Conservation (phyloP, 2,113 vertebrate species). For the Oryzias javanicus region DNA sequence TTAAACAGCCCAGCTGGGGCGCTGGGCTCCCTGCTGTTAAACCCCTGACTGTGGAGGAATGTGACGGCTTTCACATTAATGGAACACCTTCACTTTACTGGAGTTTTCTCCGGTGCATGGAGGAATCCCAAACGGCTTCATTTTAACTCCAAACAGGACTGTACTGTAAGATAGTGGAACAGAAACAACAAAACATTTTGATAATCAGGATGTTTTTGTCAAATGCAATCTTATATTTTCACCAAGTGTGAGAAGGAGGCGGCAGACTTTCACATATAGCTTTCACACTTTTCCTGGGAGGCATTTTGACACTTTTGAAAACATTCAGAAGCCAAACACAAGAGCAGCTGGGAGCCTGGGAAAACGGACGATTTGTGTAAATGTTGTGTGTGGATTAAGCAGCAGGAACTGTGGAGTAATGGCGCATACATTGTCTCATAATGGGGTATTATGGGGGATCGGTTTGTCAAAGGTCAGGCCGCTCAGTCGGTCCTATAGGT, state of each 20-base stretch:
- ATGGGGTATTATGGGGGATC: too few relatives aligned
- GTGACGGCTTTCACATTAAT: slow-evolving; percentile 25
- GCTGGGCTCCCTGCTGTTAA: slow-evolving; percentile 34
- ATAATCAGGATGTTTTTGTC: neutral
- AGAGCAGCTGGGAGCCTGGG: neutral
- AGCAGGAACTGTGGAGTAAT: too few relatives aligned
- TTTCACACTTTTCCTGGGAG: slow-evolving; percentile 23
- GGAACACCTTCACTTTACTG: slow-evolving; percentile 14
- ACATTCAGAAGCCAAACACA: neutral
- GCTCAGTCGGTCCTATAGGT: too few relatives aligned
- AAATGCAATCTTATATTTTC: neutral
- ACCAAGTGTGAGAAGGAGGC: slow-evolving; percentile 7
- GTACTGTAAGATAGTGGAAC: too few relatives aligned
- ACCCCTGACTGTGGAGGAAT: slow-evolving; percentile 37
- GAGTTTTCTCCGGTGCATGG: neutral
- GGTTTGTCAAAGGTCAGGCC: too few relatives aligned
- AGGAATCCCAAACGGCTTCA: slow-evolving; percentile 4
- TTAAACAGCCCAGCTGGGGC: slow-evolving; percentile 15
- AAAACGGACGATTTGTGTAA: neutral
- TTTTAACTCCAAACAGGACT: slow-evolving; percentile 4
- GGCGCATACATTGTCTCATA: too few relatives aligned
- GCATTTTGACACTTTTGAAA: slow-evolving; percentile 7
- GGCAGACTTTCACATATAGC: slow-evolving; percentile 12
- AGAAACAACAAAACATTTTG: too few relatives aligned
- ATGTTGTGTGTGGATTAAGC: slow-evolving; percentile 1